These are phyloP conservation scores for Papilio xuthus DNA, from an alignment of 1,140 invertebrate genomes.

Conservation along the genomic window DNA sequence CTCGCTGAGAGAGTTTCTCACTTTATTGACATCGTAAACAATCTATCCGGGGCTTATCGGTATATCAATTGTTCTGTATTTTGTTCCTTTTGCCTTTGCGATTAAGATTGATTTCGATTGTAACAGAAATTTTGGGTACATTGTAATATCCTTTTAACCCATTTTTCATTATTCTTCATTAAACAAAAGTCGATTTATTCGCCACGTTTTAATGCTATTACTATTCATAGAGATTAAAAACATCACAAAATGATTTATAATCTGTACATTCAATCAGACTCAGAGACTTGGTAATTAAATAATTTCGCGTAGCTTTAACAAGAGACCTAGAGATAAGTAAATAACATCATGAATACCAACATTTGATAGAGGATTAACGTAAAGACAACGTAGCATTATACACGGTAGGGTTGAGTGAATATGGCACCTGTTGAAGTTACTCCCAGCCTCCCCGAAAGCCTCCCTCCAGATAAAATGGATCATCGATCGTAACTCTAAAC, in stretches of 20 bases:
- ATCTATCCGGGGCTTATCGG: slow-evolving; percentile 34
- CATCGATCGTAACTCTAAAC: slow-evolving; percentile 45
- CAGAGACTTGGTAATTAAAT: background rate
- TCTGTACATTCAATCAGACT: background rate
- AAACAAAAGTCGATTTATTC: background rate
- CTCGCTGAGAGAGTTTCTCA: slow-evolving; percentile 9
- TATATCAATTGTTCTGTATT: background rate
- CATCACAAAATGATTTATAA: background rate
- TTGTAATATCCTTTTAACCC: background rate
- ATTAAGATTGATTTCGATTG: background rate
- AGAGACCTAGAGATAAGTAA: slow-evolving; percentile 23
- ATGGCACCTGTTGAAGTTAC: slow-evolving; percentile 42
- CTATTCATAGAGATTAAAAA: background rate
- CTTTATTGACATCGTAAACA: slow-evolving; percentile 37
- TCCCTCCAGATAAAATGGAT: slow-evolving; percentile 23
- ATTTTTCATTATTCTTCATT: background rate
- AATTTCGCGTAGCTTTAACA: background rate
- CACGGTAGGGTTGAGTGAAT: slow-evolving; percentile 27
- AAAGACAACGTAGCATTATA: slow-evolving; percentile 6
- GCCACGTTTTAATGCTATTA: background rate
- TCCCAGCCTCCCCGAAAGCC: slow-evolving; percentile 32
- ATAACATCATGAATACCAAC: slow-evolving; percentile 37
- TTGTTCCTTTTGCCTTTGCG: background rate
- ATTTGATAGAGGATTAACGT: background rate
- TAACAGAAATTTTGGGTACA: background rate